These are phyloP conservation scores for Coboldia fuscipes DNA, from an alignment of 1,140 invertebrate species.

Conservation along the genomic window DNA sequence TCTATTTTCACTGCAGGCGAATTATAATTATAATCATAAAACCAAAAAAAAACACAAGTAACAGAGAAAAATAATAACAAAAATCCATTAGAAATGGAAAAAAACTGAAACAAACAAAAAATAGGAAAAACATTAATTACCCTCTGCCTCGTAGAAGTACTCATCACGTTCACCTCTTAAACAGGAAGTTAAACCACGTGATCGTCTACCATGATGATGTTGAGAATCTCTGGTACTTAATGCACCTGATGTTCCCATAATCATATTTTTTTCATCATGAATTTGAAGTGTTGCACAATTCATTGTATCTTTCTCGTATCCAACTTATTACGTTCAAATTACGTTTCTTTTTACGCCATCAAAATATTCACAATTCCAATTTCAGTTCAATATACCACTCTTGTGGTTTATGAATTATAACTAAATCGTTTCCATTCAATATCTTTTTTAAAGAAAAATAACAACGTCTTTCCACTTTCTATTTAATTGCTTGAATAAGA, in stretches of 20 bases:
- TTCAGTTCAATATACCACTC: not conserved
- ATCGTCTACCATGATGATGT: slow-evolving; percentile 6
- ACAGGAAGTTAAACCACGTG: slow-evolving; percentile 17
- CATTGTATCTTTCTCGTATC: slow-evolving; percentile 7
- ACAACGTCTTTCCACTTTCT: no score
- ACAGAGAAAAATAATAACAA: not conserved
- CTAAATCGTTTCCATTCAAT: not conserved
- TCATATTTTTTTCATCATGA: slow-evolving; percentile 12
- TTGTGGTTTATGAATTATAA: not conserved
- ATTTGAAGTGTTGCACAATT: slow-evolving; percentile 18
- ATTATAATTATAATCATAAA: no score
- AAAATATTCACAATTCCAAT: not conserved
- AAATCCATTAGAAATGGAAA: not conserved
- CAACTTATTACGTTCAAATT: not conserved
- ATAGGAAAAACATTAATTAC: not conserved
- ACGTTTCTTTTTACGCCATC: not conserved
- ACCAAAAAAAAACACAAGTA: no score
- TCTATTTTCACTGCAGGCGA: no score
- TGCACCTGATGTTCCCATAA: not conserved
- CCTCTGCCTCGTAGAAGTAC: slow-evolving; percentile 10
- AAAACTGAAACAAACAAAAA: not conserved
- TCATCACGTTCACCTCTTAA: slow-evolving; percentile 19
- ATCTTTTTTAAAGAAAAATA: no score
- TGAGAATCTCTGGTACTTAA: not conserved
- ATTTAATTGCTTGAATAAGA: no score